Evolutionary conservation across 2,113 vertebrate genomes (phyloP), one percentile per base, ranked within the genome.

Genomic region (Anthoscopus minutus): DNA sequence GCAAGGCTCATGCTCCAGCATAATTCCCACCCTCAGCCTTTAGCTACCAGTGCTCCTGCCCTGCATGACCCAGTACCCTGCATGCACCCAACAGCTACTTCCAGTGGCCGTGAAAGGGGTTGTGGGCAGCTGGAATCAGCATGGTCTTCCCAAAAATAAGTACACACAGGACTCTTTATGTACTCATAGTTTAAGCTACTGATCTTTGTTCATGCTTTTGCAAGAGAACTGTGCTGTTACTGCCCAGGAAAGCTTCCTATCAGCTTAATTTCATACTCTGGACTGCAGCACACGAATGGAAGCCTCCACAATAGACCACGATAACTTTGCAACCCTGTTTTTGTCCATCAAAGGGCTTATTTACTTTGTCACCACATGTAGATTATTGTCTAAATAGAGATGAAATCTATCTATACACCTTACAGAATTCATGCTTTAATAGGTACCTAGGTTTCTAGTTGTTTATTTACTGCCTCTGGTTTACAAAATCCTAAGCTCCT

Each of bases 41-140:
- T 30, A 45, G 45, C 45, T 48, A 27, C 48, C 24, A 28, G 23
- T 0, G 0, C 24, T 86, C 18, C 66, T 60, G 53, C 13, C 44
- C 18, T 38, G 1, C 35, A 2, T 18, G 33, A 50, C 12, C 38
- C 50, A 22, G 13, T 7, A 30, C 0, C 0, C 51, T 35, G 33
- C 8, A 15, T 14, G 50, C 14, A 40, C 15, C 18, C 42, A 51
- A 67, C 23, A 88, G 60, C 38, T 48, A 13, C 38, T 87, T 62
- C 50, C 2, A 3, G 35, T 56, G 30, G 48, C 16, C 54, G 21
- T 12, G 65, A 57, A 70, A 81, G 13, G 11, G 17, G 14, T 19
- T 74, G 33, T 58, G 51, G 18, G 38, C 33, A 64, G 13, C 8
- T 71, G 67, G 51, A 57, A 56, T 18, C 66, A 73, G 27, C 31